Conservation (phyloP, 2,888 invertebrate genomes). For the Hedychridium roseum region DNA sequence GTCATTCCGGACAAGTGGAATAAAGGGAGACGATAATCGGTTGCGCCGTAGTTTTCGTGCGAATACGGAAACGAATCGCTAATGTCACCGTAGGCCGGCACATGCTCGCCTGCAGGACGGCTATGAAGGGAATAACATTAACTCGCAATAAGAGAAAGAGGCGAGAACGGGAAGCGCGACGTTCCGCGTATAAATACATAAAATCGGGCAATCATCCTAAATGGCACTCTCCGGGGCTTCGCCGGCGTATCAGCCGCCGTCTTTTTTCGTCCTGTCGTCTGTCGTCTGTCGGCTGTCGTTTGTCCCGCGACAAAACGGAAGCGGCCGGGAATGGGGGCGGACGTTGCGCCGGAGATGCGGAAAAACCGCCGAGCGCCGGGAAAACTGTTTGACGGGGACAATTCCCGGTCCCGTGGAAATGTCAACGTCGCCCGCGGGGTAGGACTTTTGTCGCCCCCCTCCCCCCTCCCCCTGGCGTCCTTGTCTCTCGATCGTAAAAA, state of each 20-base stretch:
- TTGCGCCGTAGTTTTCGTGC: too few relatives aligned
- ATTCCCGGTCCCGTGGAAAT: conserved; percentile 19
- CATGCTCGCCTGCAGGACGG: too few relatives aligned
- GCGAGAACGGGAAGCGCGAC: conserved; percentile 23
- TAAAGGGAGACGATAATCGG: too few relatives aligned
- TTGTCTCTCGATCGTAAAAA: too few relatives aligned
- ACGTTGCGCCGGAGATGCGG: conserved; percentile 22
- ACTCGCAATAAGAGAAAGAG: conserved; percentile 6
- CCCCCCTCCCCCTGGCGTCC: too few relatives aligned
- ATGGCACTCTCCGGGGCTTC: conserved; percentile 47
- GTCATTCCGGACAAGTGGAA: too few relatives aligned
- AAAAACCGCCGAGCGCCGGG: conserved; percentile 27
- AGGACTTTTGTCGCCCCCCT: too few relatives aligned
- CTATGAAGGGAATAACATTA: conserved; percentile 2
- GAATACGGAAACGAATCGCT: too few relatives aligned
- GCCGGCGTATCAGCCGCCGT: conserved; percentile 25
- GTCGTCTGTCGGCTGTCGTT: conserved; percentile 51
- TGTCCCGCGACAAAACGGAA: conserved; percentile 33
- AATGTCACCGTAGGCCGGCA: too few relatives aligned
- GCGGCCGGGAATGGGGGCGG: conserved; percentile 9
- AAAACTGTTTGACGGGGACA: conserved; percentile 32
- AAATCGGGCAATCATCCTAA: conserved; percentile 60
- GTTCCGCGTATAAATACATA: conserved; percentile 53
- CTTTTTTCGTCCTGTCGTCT: conserved; percentile 46
- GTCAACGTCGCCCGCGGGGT: conserved; percentile 17